Conservation (phyloP, 2,888 invertebrate genomes). For the Cantharis rufa region DNA sequence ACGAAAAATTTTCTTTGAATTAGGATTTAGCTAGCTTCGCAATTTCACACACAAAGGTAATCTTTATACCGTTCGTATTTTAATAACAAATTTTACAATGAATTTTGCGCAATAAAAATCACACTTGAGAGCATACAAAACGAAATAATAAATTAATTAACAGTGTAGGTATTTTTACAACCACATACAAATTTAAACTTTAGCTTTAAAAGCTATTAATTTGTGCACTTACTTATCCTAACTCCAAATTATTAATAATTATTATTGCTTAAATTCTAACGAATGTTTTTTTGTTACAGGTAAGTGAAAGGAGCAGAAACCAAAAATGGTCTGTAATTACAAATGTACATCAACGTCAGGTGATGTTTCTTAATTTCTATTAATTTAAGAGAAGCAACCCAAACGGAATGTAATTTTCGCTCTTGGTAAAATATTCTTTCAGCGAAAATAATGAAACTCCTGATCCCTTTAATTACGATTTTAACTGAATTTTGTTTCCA, state of each 20-base stretch:
- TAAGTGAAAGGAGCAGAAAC: background rate
- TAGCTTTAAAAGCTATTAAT: too few relatives aligned
- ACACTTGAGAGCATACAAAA: background rate
- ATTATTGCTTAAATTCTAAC: background rate
- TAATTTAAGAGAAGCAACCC: background rate
- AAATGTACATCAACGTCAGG: background rate
- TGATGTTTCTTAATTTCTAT: background rate
- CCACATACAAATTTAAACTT: too few relatives aligned
- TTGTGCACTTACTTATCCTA: background rate
- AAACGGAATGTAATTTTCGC: background rate
- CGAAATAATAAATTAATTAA: background rate
- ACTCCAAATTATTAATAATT: background rate
- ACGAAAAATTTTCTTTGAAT: background rate
- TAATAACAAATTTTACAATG: too few relatives aligned
- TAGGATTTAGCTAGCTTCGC: background rate
- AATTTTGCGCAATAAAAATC: background rate
- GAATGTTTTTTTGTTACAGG: background rate
- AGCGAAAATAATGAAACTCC: background rate
- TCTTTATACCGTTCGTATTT: background rate
- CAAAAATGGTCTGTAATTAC: background rate
- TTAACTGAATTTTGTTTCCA: background rate
- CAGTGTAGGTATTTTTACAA: background rate
- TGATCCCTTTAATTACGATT: background rate
- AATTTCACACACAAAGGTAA: background rate
- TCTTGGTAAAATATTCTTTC: background rate